Percentiles rank a stretch among this genome's conserved stretches.
These are phyloP conservation scores for Xylocampa areola DNA, from an alignment of 2,888 invertebrate species.

Conservation along the genomic window DNA sequence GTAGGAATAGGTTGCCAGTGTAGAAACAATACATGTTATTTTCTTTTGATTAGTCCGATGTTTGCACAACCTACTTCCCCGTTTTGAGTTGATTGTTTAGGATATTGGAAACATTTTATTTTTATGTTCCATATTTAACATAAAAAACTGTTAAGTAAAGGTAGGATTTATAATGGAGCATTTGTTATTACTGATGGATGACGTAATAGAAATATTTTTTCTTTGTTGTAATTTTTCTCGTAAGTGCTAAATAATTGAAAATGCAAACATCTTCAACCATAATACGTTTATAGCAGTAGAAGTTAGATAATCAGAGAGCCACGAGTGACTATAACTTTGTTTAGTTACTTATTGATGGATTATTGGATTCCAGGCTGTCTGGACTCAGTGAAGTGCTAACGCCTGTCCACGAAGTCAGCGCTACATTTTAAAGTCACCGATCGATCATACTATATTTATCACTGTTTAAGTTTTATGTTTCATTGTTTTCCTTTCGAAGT, in stretches of 20 bases:
- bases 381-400: neutral
- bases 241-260: too few species aligned
- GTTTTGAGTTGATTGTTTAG: constrained; percentile 24
- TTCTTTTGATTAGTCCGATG: constrained; percentile 32
- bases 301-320: constrained; percentile 1
- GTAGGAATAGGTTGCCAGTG: neutral
- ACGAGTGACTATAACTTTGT: neutral
- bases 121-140: constrained; percentile 11
- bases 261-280: too few species aligned
- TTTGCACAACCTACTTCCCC: constrained; percentile 23
- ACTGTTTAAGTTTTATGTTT: constrained; percentile 7
- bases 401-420: neutral
- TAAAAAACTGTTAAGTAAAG: neutral
- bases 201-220: too few species aligned
- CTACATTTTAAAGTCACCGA: constrained; percentile 15
- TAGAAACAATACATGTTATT: constrained; percentile 21
- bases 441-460: constrained; percentile 7
- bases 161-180: neutral
- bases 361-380: constrained; percentile 2
- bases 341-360: constrained; percentile 5
- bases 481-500: neutral
- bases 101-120: constrained; percentile 29
- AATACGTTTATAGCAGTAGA: neutral
- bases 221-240: too few species aligned
- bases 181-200: neutral